These are phyloP conservation scores for Loris lydekkerianus DNA, from an alignment of 2,797 vertebrate genomes.

Conservation along the genomic window DNA sequence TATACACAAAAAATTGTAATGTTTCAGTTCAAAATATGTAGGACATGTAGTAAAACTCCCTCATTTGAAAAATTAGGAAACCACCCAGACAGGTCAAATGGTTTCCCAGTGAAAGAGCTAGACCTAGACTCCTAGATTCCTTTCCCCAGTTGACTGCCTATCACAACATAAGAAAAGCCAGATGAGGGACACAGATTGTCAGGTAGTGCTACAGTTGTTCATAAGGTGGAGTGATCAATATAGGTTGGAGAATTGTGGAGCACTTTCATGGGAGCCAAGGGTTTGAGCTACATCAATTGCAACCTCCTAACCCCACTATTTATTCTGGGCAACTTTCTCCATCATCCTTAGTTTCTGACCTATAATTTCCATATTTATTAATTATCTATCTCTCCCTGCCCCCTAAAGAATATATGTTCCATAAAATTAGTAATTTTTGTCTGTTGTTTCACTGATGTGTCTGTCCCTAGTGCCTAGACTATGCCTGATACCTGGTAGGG, in stretches of 20 bases:
- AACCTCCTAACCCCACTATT: too few species aligned
- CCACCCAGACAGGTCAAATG: neutral
- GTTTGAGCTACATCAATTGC: neutral
- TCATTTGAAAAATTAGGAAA: neutral
- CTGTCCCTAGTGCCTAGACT: neutral
- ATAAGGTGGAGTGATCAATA: neutral
- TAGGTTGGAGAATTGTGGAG: neutral
- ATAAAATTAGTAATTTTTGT: neutral
- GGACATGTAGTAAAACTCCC: neutral
- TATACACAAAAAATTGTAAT: neutral
- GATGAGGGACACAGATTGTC: neutral
- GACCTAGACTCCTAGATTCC: neutral
- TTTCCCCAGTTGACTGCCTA: neutral
- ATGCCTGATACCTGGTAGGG: neutral
- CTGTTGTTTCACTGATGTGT: neutral
- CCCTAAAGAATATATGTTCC: neutral
- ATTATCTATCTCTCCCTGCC: neutral
- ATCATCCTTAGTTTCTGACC: neutral
- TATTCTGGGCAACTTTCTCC: neutral
- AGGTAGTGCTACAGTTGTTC: neutral
- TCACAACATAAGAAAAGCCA: neutral
- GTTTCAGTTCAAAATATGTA: slow-evolving; percentile 22
- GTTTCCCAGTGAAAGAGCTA: neutral
- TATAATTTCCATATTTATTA: neutral
- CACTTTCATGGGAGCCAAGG: neutral